These are phyloP conservation scores for Tetramorium bicarinatum DNA, from an alignment of 2,888 invertebrate species.

Conservation along the genomic window DNA sequence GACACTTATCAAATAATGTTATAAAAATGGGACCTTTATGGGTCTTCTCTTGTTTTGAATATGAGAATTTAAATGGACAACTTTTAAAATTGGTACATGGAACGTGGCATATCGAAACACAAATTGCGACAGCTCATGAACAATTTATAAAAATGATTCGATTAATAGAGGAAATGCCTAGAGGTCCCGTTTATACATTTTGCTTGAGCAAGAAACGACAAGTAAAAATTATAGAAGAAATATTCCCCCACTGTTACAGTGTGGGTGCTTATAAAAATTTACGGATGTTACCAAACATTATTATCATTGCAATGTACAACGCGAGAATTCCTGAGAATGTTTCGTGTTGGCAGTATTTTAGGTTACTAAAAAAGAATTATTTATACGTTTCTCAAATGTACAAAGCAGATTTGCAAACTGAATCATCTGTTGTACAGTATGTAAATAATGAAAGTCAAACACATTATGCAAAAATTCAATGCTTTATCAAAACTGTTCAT, in stretches of 20 bases:
- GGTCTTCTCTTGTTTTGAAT: conserved; percentile 59
- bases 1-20: conserved; percentile 55
- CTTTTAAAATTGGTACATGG: conserved; percentile 54
- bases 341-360: background rate
- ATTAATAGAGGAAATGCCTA: conserved; percentile 33
- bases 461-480: background rate
- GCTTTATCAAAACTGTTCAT: conserved; percentile 22
- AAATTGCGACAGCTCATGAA: conserved; percentile 39
- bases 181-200: conserved; percentile 23
- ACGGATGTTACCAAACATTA: background rate
- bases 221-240: conserved; percentile 46
- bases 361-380: background rate
- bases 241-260: conserved; percentile 44
- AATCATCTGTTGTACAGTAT: conserved; percentile 8
- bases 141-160: conserved; percentile 43
- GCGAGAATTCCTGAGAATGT: background rate
- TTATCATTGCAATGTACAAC: background rate
- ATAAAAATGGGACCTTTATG: conserved; percentile 58
- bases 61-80: conserved; percentile 65
- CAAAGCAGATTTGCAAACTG: background rate
- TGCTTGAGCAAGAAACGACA: conserved; percentile 41
- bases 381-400: conserved; percentile 1
- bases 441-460: background rate
- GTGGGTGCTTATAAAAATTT: conserved; percentile 52
- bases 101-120: conserved; percentile 48